phyloP scores from a whole-genome alignment of 2,888 invertebrate species.

The Augiades crinisus region DNA sequence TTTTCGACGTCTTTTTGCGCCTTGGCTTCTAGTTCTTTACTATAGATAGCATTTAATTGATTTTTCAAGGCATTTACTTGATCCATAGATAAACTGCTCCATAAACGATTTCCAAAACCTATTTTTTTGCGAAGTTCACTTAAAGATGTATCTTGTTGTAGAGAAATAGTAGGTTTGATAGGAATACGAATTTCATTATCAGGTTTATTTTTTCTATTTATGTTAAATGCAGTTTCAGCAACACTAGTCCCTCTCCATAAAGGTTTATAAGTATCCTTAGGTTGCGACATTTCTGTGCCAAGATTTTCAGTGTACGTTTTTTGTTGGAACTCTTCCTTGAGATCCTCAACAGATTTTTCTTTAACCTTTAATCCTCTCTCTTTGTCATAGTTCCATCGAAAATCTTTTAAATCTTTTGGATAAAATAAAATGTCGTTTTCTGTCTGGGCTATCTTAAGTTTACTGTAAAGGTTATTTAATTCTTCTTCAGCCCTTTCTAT shows the following conservation, averaged over 20 bases:
- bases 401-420: slow-evolving; percentile 86
- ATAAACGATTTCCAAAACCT: slow-evolving; percentile 88
- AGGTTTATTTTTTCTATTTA: slow-evolving; percentile 82
- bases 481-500: slow-evolving; percentile 92
- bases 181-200: slow-evolving; percentile 49
- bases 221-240: slow-evolving; percentile 87
- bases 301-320: slow-evolving; percentile 77
- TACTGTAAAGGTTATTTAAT: slow-evolving; percentile 87
- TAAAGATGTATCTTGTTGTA: slow-evolving; percentile 64
- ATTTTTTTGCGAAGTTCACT: slow-evolving; percentile 68
- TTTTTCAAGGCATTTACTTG: slow-evolving; percentile 90
- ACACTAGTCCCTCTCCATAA: slow-evolving; percentile 93
- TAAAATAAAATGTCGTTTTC: slow-evolving; percentile 92
- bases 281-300: slow-evolving; percentile 64
- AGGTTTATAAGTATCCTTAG: slow-evolving; percentile 88
- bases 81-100: slow-evolving; percentile 92
- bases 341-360: slow-evolving; percentile 93
- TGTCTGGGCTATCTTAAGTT: slow-evolving; percentile 88
- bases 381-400: slow-evolving; percentile 88
- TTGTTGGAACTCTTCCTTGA: slow-evolving; percentile 88
- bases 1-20: slow-evolving; percentile 65
- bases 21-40: slow-evolving; percentile 78
- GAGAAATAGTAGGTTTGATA: slow-evolving; percentile 49
- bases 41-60: slow-evolving; percentile 91
- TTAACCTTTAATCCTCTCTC: slow-evolving; percentile 90